phyloP scores from a whole-genome alignment of 1,140 invertebrate species.

The Leptopilina clavipes region DNA sequence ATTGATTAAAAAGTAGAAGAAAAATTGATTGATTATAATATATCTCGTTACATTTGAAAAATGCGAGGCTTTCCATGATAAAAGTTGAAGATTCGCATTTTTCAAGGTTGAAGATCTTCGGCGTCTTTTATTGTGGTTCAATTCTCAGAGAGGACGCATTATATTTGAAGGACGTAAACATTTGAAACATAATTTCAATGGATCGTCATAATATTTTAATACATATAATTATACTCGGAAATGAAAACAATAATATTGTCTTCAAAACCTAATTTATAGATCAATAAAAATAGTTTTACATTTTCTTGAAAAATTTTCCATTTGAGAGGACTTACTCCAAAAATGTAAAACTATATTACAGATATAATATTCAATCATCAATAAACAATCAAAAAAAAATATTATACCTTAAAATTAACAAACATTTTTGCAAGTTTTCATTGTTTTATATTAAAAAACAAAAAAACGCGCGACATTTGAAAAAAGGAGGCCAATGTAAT shows the following conservation, averaged over 20 bases:
- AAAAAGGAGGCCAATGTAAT: neutral
- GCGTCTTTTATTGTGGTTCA: slow-evolving; percentile 5
- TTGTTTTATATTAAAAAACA: neutral
- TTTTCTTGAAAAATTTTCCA: no score
- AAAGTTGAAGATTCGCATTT: neutral
- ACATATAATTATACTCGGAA: no score
- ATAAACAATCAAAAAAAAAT: no score
- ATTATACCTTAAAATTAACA: no score
- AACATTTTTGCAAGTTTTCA: neutral
- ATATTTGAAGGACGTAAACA: neutral
- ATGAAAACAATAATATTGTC: no score
- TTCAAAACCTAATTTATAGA: no score
- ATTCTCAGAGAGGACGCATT: neutral
- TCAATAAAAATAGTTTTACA: no score
- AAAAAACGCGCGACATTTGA: neutral
- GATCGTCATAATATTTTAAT: neutral
- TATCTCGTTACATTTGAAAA: neutral
- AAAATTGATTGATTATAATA: slow-evolving; percentile 20
- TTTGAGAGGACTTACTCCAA: no score
- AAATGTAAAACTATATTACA: no score
- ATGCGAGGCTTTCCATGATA: neutral
- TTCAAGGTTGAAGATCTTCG: slow-evolving; percentile 1
- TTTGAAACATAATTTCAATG: neutral
- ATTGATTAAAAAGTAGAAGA: neutral
- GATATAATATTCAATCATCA: no score